Evolutionary conservation across 2,113 vertebrate genomes (phyloP), one percentile per base, ranked within the genome.

Genomic region (Leucopsar rothschildi): DNA sequence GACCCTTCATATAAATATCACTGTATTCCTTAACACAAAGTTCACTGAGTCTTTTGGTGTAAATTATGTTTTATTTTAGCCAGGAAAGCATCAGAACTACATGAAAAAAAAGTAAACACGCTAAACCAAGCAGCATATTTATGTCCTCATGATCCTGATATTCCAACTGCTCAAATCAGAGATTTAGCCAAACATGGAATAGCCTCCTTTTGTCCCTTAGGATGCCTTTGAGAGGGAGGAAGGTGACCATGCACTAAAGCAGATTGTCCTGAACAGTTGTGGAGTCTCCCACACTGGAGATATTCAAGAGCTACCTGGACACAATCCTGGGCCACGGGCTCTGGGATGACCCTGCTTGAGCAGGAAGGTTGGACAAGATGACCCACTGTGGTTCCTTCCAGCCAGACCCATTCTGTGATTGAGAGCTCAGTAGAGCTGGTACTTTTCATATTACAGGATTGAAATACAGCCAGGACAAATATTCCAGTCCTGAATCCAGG

Each of bases 201-300:
- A 56, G 33, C 25, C 8, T 0, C 1, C 31, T 83, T 63, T 59
- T 71, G 52, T 28, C 44, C 52, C 81, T 84, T 35, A 68, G 47
- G 24, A 77, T 83, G 47, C 15, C 27, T 81, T 77, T 52, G 64
- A 29, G 52, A 72, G 12, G 40, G 28, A 95, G 8, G 31, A 77
- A 49, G 22, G 31, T 14, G 21, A 55, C 21, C 31, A 12, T 29
- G 19, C 2, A 2, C 29, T 55, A 31, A 76, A 56, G 39, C 31
- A 49, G 21, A 39, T 39, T 31, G 47, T 27, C 31, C 25, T 0
- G 0, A 69, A 40, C 0, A 0, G 5, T 3, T 63, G 40, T 42
- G 7, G 22, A 83, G 25, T 63, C 29, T 69, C 49, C n/a, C 5
- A 55, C n/a, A 55, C 15, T 42, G 79, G 35, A 69, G 18, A 49